Evolutionary conservation across 2,113 vertebrate species (phyloP), one percentile per base, ranked within the genome.

Genomic region (Carettochelys insculpta): DNA sequence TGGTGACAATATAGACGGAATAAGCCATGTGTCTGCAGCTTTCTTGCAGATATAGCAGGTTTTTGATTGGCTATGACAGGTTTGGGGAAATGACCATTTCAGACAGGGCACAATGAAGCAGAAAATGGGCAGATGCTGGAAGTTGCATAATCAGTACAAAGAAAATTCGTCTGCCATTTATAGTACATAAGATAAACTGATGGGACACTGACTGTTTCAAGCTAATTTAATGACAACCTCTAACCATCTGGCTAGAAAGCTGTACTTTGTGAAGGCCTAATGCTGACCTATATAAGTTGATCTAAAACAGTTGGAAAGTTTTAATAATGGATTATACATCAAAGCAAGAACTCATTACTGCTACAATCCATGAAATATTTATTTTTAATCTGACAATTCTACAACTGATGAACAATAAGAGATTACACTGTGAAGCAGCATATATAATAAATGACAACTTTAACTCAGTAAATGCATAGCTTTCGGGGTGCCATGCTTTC

Each of bases 311-410:
- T 92, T 96, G 96, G 89, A 77, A 91, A 82, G 87, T 41, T 92
- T 95, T 96, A 98, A 92, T 96, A 96, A 96, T 96, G 95, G 81
- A 97, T 94, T 96, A 95, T 92, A 92, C 85, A 96, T 97, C 88
- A 97, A 97, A 96, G 83, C 27, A 91, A 94, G 73, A 94, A 91
- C 84, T 96, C 93, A 95, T 94, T 96, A 94, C 47, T 89, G 50
- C 95, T 97, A 94, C 68, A 88, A 84, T 58, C 68, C 14, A 95
- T 94, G 6, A 91, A 95, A 94, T 82, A 96, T 96, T 96, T 93
- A 96, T 95, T 96, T 93, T 95, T 96, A 96, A 96, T 92, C 89
- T 96, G 92, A 91, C 88, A 95, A 86, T 77, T 86, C 82, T 93
- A 93, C 83, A 91, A 83, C 52, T 86, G 47, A 52, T 96, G 96